Base-by-base conservation (phyloP, 1,140 invertebrate genomes). In the Scaptomyza graminum region DNA sequence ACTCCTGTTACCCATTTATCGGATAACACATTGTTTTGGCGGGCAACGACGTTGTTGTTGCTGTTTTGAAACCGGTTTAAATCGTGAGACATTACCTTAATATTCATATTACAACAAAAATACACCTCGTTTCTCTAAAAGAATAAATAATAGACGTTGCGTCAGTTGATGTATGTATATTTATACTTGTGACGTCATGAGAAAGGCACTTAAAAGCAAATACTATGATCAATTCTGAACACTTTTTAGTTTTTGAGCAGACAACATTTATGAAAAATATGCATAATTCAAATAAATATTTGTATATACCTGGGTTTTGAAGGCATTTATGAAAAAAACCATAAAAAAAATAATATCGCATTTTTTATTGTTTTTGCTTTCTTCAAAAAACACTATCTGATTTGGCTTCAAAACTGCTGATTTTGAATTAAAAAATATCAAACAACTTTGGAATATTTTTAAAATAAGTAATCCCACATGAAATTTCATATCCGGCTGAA, bases 21-120 rank as follows among this genome's bases (percentile, higher is more conserved):
- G 15, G 43, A 61, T 54, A 44, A 34, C 46, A 66, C 22, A 50
- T 49, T 34, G 34, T 68, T 61, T 68, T 68, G 65, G 65, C 65
- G 56, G 56, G 56, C 56, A 7, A 51, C 44, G 41, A 12, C 15
- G 15, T 9, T 22, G 15, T 9, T 12, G 41, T 15, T 22, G 15
- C 7, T 22, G 15, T 9, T 12, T 15, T 12, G 0, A 51, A 68
- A 68, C 65, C 56, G 39, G 65, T 68, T 68, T 60, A 0, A 28
- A 25, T 15, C 22, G 16, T 51, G 18, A 7, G 3, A 15, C 18
- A n/a, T 15, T 39, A 16, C 22, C 9, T n/a, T 3, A 0, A 37
- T 11, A n/a, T 49, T 7, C 9, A 7, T 3, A 16, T 37, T 34
- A 25, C 12, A 22, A 22, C n/a, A n/a, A 22, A 25, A 28, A 22